A percentile compares a stretch with the other conserved stretches of the same genome.
Conservation (phyloP, 2,888 invertebrate species). For the Cremastobaeus sp. region DNA sequence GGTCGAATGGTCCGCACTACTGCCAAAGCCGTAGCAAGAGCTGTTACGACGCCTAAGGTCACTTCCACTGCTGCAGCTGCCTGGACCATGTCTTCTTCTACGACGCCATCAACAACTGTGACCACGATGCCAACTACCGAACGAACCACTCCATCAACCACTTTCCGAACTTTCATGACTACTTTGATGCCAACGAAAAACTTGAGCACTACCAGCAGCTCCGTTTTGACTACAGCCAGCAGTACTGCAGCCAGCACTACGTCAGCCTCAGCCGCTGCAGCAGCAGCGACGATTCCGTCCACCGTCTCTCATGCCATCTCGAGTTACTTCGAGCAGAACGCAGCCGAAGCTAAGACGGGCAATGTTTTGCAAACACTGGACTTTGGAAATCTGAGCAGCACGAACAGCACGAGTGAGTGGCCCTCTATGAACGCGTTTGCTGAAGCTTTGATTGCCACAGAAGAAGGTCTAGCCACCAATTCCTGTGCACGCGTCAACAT, state of each 20-base stretch:
- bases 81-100: conserved; percentile 62
- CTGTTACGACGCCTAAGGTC: conserved; percentile 63
- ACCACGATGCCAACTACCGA: conserved; percentile 73
- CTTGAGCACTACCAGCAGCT: conserved; percentile 78
- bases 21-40: conserved; percentile 70
- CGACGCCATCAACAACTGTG: conserved; percentile 71
- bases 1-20: conserved; percentile 73
- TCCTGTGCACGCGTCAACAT: conserved; percentile 91
- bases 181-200: conserved; percentile 32
- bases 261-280: conserved; percentile 72
- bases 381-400: conserved; percentile 75
- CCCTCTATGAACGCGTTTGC: conserved; percentile 71
- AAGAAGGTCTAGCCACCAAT: conserved; percentile 71
- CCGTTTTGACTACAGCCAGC: conserved; percentile 70
- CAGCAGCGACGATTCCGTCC: conserved; percentile 77
- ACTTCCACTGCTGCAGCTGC: conserved; percentile 73
- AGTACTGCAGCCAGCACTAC: conserved; percentile 76
- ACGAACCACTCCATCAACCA: conserved; percentile 71
- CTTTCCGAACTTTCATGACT: conserved; percentile 73
- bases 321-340: conserved; percentile 70
- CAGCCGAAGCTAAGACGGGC: conserved; percentile 63
- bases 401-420: conserved; percentile 65
- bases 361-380: conserved; percentile 74
- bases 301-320: conserved; percentile 80
- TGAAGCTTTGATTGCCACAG: conserved; percentile 69